phyloP scores from a whole-genome alignment of 2,888 invertebrate genomes.

The Parochlus steinenii region DNA sequence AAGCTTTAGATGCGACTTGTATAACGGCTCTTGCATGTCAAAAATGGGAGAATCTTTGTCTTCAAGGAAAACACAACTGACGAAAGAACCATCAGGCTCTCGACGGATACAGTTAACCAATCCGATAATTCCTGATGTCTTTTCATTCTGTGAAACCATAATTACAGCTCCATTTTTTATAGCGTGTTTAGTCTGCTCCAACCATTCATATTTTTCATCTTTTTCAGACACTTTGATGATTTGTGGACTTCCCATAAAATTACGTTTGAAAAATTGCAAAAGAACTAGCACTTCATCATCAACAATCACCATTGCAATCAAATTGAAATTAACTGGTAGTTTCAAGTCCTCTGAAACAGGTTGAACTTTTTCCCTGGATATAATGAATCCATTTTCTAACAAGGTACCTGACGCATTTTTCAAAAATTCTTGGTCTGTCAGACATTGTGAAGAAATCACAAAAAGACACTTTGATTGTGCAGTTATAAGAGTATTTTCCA shows the following conservation, averaged over 20 bases:
- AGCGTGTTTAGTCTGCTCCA: slow-evolving; percentile 26
- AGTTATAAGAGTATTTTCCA: slow-evolving; percentile 38
- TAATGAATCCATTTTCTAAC: slow-evolving; percentile 37
- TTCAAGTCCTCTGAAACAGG: slow-evolving; percentile 22
- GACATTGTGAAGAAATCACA: slow-evolving; percentile 1
- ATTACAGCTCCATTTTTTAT: slow-evolving; percentile 30
- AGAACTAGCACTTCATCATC: slow-evolving; percentile 37
- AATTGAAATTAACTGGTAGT: slow-evolving; percentile 28
- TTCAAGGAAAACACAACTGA: slow-evolving; percentile 44
- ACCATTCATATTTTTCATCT: slow-evolving; percentile 34
- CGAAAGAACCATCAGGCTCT: slow-evolving; percentile 55
- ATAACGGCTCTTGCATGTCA: slow-evolving; percentile 43
- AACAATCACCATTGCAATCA: slow-evolving; percentile 21
- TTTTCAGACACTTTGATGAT: slow-evolving; percentile 31
- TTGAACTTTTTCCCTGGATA: slow-evolving; percentile 33
- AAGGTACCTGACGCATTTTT: slow-evolving; percentile 31
- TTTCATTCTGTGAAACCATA: slow-evolving; percentile 34
- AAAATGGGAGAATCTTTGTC: slow-evolving; percentile 48
- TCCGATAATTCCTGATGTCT: slow-evolving; percentile 66
- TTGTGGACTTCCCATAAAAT: slow-evolving; percentile 20
- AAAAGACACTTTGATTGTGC: slow-evolving; percentile 3
- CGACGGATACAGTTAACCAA: slow-evolving; percentile 69
- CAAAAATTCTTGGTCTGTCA: slow-evolving; percentile 24
- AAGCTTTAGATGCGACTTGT: slow-evolving; percentile 45
- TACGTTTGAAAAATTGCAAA: slow-evolving; percentile 32